Evolutionary conservation across 2,888 invertebrate genomes (phyloP), one percentile per base, ranked within the genome.

Genomic region (Napeogenes sylphis): DNA sequence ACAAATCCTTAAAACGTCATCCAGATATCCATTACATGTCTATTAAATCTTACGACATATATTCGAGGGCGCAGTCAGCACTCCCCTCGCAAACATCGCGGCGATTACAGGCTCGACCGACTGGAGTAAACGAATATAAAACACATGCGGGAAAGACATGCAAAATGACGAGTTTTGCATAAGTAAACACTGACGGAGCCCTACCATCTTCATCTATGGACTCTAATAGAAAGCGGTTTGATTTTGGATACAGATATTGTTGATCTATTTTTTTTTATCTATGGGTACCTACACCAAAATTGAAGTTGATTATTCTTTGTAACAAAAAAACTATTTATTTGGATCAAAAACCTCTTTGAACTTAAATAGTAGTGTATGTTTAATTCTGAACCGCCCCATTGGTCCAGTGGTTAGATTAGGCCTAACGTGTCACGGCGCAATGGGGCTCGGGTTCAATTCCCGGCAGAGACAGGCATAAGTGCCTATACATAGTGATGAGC

Each of bases 41-140:
- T 90, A 90, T 90, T 90, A 90, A 90, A 90, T 90, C 90, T 90
- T 86, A 90, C 89, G 90, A 90, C 90, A 90, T 89, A 90, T 90
- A 90, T 89, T 89, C 85, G 90, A 85, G 87, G 89, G 87, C 84
- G 79, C 82, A 78, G 87, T 89, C 88, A 88, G 87, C 89, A 86
- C 77, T 85, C 87, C 90, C 89, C 90, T 88, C 82, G 90, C 89
- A 90, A 90, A 89, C 88, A 90, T 78, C 79, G 85, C 87, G 87
- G 80, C 89, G 88, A 90, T 90, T 88, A 88, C 85, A 78, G 77
- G 84, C 86, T 82, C 85, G 85, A 73, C 87, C 84, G 88, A 88
- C 89, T 85, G 88, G 76, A 84, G 87, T 90, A 90, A 90, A 90
- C 90, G 90, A 90, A 90, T 90, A 89, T 88, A 88, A 90, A 90